phyloP scores from a whole-genome alignment of 2,888 invertebrate genomes.

The Leistus spinibarbis region DNA sequence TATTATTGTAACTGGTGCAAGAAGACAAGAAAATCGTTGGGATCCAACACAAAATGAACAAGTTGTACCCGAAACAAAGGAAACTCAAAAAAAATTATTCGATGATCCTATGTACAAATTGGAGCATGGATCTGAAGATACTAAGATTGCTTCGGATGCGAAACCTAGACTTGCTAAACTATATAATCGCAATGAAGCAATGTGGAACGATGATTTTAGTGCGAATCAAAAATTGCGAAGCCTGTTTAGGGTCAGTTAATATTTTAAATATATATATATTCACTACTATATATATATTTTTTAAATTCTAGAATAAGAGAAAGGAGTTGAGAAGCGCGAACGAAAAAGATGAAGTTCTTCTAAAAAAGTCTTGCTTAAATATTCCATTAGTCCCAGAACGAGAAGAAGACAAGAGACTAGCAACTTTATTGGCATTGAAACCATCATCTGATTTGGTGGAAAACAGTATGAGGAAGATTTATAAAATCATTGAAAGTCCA shows the following conservation, averaged over 20 bases:
- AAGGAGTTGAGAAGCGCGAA: slow-evolving; percentile 74
- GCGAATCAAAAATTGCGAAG: slow-evolving; percentile 86
- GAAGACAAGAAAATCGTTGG: slow-evolving; percentile 97
- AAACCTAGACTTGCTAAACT: slow-evolving; percentile 77
- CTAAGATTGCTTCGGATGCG: slow-evolving; percentile 69
- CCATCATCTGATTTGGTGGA: slow-evolving; percentile 68
- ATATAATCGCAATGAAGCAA: slow-evolving; percentile 76
- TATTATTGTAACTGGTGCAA: slow-evolving; percentile 91
- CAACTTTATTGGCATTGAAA: slow-evolving; percentile 73
- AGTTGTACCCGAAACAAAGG: slow-evolving; percentile 89
- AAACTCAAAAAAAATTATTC: slow-evolving; percentile 84
- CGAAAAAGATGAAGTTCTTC: slow-evolving; percentile 70
- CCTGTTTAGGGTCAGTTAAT: slow-evolving; percentile 77
- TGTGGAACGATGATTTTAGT: slow-evolving; percentile 92
- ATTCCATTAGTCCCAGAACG: slow-evolving; percentile 80
- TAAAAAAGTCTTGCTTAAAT: slow-evolving; percentile 77
- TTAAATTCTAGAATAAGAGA: slow-evolving; percentile 66
- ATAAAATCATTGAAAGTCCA: slow-evolving; percentile 51
- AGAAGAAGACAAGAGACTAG: slow-evolving; percentile 80
- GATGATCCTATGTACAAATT: slow-evolving; percentile 98
- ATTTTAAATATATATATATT: slow-evolving; percentile 9
- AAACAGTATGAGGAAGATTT: slow-evolving; percentile 52
- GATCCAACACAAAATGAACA: slow-evolving; percentile 96
- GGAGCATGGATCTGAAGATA: slow-evolving; percentile 89
- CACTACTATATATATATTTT: not conserved